Conservation (phyloP, 2,797 vertebrate genomes). For the Takifugu rubripes region DNA sequence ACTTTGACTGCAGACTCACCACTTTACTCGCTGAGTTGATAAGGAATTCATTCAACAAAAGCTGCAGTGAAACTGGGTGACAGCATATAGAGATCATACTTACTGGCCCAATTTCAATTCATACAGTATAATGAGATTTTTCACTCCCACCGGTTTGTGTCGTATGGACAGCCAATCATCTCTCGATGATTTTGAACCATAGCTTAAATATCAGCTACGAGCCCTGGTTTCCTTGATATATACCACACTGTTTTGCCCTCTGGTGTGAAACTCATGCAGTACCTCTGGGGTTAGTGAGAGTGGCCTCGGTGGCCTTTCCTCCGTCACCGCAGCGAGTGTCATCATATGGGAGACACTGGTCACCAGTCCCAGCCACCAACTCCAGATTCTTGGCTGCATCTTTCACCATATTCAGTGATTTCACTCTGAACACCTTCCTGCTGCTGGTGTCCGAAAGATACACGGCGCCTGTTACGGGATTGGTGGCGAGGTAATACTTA, state of each 20-base stretch:
- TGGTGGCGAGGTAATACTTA: slow-evolving; percentile 95
- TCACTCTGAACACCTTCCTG: slow-evolving; percentile 92
- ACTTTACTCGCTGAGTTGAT: background rate
- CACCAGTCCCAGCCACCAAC: slow-evolving; percentile 92
- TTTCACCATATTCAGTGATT: slow-evolving; percentile 85
- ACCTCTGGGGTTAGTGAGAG: slow-evolving; percentile 97
- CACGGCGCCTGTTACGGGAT: slow-evolving; percentile 86
- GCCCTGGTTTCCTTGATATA: no score
- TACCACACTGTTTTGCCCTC: background rate
- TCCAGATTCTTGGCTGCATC: slow-evolving; percentile 94
- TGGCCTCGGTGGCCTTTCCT: slow-evolving; percentile 92
- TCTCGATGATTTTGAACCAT: no score
- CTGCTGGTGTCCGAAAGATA: slow-evolving; percentile 97
- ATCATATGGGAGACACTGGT: slow-evolving; percentile 97
- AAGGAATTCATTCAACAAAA: background rate
- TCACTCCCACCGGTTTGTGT: no score
- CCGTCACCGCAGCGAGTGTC: slow-evolving; percentile 95
- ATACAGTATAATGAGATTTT: no score
- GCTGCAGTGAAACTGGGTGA: background rate
- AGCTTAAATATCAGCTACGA: no score
- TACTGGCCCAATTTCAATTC: no score
- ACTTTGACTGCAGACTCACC: background rate
- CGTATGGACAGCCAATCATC: no score
- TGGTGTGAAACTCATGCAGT: slow-evolving; percentile 34
- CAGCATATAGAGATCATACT: background rate